phyloP scores from a whole-genome alignment of 2,797 vertebrate genomes.

The Lutjanus campechanus region DNA sequence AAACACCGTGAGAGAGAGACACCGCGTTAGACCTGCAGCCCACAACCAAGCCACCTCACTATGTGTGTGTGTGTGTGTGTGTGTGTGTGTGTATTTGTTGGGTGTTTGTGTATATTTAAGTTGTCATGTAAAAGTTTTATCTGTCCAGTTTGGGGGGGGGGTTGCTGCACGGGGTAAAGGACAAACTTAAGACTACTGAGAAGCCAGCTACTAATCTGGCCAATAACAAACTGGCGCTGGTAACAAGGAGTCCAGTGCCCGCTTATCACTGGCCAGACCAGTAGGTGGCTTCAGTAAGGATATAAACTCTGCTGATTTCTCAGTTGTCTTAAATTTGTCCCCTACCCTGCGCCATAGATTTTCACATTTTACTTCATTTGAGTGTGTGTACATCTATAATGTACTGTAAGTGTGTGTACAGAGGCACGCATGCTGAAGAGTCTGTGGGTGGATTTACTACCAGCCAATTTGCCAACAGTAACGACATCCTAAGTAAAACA shows the following conservation, averaged over 20 bases:
- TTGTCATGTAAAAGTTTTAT: not conserved
- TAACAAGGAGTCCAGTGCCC: too few species aligned
- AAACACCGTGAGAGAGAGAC: constrained; percentile 86
- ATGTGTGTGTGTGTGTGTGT: constrained; percentile 34
- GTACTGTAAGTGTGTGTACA: not conserved
- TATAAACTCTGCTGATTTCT: too few species aligned
- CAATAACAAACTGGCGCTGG: too few species aligned
- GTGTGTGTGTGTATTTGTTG: constrained; percentile 17
- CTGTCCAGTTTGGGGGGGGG: not conserved
- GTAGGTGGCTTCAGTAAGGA: too few species aligned
- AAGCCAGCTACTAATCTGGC: too few species aligned
- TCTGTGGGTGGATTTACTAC: constrained; percentile 12
- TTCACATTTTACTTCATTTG: not conserved
- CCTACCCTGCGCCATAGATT: too few species aligned
- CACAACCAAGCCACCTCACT: constrained; percentile 55
- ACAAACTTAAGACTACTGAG: too few species aligned
- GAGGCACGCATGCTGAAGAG: not conserved
- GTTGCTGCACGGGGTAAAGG: not conserved
- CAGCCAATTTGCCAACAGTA: constrained; percentile 38
- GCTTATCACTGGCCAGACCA: too few species aligned
- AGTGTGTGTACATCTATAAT: not conserved
- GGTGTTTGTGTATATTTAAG: not conserved
- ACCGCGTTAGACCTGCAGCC: constrained; percentile 81
- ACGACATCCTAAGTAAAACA: constrained; percentile 4
- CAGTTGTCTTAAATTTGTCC: too few species aligned